Percentiles rank a stretch among this genome's conserved stretches.
phyloP scores from a whole-genome alignment of 53 echinoderm and acorn worm species.

The Zoroaster sp. region DNA sequence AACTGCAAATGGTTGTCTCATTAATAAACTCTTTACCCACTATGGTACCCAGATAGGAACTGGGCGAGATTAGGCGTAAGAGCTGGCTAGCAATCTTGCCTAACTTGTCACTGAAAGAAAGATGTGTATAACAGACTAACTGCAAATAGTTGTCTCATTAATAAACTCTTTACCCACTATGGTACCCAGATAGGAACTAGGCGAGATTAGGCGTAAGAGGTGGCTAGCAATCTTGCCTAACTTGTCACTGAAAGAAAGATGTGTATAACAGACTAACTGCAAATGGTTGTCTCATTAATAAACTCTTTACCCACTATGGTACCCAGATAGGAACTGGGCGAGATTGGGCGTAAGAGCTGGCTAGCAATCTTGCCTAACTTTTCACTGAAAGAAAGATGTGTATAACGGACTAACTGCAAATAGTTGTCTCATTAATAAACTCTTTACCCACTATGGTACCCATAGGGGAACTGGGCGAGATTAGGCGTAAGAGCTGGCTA shows the following conservation, averaged over 20 bases:
- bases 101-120: constrained; percentile 21
- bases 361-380: neutral
- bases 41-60: constrained; percentile 56
- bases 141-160: too few species aligned
- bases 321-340: neutral
- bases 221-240: constrained; percentile 42
- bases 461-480: too few species aligned
- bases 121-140: neutral
- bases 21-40: constrained; percentile 91
- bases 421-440: too few species aligned
- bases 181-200: constrained; percentile 41
- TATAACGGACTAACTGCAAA: neutral
- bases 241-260: constrained; percentile 33
- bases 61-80: neutral
- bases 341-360: neutral
- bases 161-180: constrained; percentile 87
- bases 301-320: neutral
- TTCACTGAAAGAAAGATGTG: neutral
- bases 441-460: too few species aligned
- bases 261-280: neutral
- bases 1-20: too few species aligned
- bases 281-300: neutral
- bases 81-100: constrained; percentile 53
- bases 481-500: too few species aligned
- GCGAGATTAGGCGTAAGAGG: constrained; percentile 9